Conservation (phyloP, 2,113 vertebrate species). For the Paratilapia polleni region DNA sequence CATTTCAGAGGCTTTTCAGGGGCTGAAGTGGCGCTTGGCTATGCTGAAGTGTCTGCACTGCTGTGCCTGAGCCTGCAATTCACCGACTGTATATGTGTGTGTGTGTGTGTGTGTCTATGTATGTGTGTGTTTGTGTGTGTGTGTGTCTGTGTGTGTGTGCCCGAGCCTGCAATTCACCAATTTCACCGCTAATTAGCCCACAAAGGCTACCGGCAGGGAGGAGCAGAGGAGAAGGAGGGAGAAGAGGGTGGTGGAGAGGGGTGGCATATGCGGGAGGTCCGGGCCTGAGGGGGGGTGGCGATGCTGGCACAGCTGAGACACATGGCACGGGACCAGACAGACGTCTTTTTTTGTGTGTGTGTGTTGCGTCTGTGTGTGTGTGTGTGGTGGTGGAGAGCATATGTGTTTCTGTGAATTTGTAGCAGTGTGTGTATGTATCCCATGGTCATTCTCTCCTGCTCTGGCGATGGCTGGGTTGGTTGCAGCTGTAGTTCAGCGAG, state of each 20-base stretch:
- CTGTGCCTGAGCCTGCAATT: conserved; percentile 82
- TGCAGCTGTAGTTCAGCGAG: conserved; percentile 75
- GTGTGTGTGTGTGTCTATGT: conserved; percentile 30
- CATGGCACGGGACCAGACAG: conserved; percentile 76
- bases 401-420: conserved; percentile 46
- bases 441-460: conserved; percentile 28
- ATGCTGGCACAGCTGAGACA: conserved; percentile 81
- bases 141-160: conserved; percentile 70
- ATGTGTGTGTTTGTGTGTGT: conserved; percentile 54
- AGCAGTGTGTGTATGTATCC: conserved; percentile 42
- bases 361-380: background rate
- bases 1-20: conserved; percentile 79
- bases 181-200: conserved; percentile 86
- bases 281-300: conserved; percentile 25
- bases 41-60: conserved; percentile 82
- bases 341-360: conserved; percentile 43
- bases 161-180: conserved; percentile 86
- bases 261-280: conserved; percentile 71
- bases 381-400: conserved; percentile 12
- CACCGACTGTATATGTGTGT: conserved; percentile 61
- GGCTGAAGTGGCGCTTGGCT: conserved; percentile 83
- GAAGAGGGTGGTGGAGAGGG: conserved; percentile 49
- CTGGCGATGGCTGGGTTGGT: conserved; percentile 46
- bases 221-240: conserved; percentile 63
- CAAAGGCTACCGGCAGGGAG: conserved; percentile 78